A percentile compares a stretch with the other conserved stretches of the same genome.
These are phyloP conservation scores for Todiramphus chloris DNA, from an alignment of 2,113 vertebrate genomes.

Conservation along the genomic window DNA sequence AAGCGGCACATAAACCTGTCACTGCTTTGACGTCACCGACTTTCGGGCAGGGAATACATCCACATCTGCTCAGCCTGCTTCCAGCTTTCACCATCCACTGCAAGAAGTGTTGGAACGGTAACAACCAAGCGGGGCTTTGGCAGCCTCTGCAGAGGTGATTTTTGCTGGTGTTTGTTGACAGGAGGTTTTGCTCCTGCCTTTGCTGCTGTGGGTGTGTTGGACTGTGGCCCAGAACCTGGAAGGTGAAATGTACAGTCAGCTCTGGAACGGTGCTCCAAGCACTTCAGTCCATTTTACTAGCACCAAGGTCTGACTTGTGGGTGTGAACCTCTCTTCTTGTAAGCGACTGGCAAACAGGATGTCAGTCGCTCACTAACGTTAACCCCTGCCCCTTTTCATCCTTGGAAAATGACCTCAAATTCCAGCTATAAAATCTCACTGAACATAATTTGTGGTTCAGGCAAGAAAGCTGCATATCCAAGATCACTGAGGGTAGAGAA, in stretches of 20 bases:
- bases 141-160: background rate
- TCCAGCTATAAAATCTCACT: background rate
- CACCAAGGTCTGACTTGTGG: background rate
- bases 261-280: background rate
- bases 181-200: background rate
- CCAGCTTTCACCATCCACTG: background rate
- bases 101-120: background rate
- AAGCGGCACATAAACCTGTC: background rate
- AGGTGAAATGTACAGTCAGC: background rate
- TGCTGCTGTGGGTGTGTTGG: background rate
- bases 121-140: background rate
- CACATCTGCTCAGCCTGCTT: background rate
- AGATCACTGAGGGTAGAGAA: background rate
- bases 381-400: background rate
- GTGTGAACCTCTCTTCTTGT: background rate
- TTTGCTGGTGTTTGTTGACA: background rate
- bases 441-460: background rate
- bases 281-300: background rate
- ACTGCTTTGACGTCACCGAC: background rate
- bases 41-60: background rate
- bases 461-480: background rate
- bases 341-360: background rate
- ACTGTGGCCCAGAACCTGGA: background rate
- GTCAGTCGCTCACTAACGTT: background rate
- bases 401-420: background rate